Conservation (phyloP, 2,797 vertebrate species). For the Fistularia tabacaria region DNA sequence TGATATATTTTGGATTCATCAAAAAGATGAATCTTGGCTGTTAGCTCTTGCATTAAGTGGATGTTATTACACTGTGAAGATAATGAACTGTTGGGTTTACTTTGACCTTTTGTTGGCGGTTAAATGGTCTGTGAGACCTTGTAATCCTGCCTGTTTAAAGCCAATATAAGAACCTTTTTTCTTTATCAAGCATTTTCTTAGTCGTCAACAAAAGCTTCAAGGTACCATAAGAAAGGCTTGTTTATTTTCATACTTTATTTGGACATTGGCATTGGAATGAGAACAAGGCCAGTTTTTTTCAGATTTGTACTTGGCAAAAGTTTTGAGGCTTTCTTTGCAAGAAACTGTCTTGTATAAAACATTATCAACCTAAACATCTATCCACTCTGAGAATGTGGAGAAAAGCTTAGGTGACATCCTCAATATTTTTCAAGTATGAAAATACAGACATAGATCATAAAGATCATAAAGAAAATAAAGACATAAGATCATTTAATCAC, state of each 20-base stretch:
- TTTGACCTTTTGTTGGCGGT: constrained; percentile 21
- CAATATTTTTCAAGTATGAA: background rate
- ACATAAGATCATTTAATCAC: background rate
- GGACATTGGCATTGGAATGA: background rate
- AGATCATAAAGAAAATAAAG: too few species aligned
- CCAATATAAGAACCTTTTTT: too few species aligned
- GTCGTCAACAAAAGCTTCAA: background rate
- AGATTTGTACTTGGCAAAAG: constrained; percentile 6
- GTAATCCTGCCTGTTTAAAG: background rate
- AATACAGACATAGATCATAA: constrained; percentile 1
- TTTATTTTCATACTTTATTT: constrained; percentile 32
- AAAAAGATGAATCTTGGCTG: background rate
- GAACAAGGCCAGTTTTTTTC: too few species aligned
- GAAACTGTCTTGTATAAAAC: constrained; percentile 8
- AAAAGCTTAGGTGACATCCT: background rate
- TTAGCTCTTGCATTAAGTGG: constrained; percentile 3
- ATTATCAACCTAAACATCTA: background rate
- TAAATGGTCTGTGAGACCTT: background rate
- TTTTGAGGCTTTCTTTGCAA: constrained; percentile 18
- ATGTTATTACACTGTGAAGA: constrained; percentile 49
- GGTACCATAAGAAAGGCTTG: background rate
- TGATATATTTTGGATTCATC: constrained; percentile 19
- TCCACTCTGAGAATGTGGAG: background rate
- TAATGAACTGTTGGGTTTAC: constrained; percentile 25
- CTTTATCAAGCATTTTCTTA: too few species aligned